Evolutionary conservation across 2,113 vertebrate genomes (phyloP).

Genomic region (Charadrius vociferus): DNA sequence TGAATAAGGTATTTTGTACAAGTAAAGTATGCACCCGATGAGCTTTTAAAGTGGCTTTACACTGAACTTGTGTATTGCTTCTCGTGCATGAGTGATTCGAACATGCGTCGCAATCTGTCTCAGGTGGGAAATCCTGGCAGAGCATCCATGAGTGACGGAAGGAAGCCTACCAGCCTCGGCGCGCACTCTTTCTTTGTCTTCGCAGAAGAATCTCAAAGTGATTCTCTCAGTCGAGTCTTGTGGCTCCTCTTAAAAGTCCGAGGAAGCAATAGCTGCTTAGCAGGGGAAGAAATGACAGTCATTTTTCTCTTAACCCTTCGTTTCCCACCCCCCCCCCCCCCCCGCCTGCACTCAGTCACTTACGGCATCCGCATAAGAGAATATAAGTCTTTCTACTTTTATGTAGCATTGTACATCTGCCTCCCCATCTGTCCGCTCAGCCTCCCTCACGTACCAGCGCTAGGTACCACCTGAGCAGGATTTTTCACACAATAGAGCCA

Average conservation of each 20-base stretch:
- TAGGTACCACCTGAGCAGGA: slow-evolving; percentile 63
- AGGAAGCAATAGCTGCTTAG: slow-evolving; percentile 55
- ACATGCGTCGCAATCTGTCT: slow-evolving; percentile 91
- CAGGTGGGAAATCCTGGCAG: slow-evolving; percentile 90
- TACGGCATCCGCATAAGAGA: slow-evolving; percentile 53
- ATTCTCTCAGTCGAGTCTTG: slow-evolving; percentile 38
- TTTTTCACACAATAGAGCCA: slow-evolving; percentile 35
- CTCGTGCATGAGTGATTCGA: slow-evolving; percentile 90
- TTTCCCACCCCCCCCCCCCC: background rate
- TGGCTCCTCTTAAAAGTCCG: slow-evolving; percentile 55
- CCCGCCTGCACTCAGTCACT: slow-evolving; percentile 21
- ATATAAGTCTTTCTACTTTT: slow-evolving; percentile 70
- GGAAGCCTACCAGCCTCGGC: slow-evolving; percentile 69
- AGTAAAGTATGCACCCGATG: slow-evolving; percentile 92
- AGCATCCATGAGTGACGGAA: slow-evolving; percentile 86
- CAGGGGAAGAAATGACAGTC: slow-evolving; percentile 27
- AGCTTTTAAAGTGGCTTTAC: slow-evolving; percentile 99
- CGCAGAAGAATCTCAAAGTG: slow-evolving; percentile 56
- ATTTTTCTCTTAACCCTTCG: slow-evolving; percentile 60
- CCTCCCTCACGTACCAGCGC: slow-evolving; percentile 24
- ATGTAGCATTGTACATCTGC: slow-evolving; percentile 74
- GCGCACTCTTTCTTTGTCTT: slow-evolving; percentile 75
- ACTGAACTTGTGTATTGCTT: slow-evolving; percentile 94
- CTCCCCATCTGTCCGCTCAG: slow-evolving; percentile 77
- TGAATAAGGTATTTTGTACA: slow-evolving; percentile 99